phyloP scores from a whole-genome alignment of 1,140 invertebrate genomes.

The Drepana arcuata region DNA sequence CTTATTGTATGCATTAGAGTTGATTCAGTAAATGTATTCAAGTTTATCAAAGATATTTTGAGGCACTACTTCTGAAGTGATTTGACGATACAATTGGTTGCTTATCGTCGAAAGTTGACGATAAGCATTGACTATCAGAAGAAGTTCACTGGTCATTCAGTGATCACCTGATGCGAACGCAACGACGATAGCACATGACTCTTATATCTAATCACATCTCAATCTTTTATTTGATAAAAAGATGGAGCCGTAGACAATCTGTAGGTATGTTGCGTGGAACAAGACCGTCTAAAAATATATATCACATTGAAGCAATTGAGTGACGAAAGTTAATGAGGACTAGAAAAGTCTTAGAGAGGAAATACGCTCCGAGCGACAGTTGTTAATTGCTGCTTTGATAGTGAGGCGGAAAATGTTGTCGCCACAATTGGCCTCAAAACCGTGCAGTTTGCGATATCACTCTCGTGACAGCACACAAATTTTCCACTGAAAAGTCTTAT shows the following conservation, averaged over 20 bases:
- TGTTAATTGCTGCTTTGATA: conserved; percentile 11
- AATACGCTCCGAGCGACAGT: too few species aligned
- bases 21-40: too few species aligned
- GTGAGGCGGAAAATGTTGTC: conserved; percentile 4
- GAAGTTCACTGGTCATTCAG: conserved; percentile 8
- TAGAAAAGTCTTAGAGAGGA: too few species aligned
- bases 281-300: too few species aligned
- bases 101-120: conserved; percentile 7
- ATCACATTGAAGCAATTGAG: too few species aligned
- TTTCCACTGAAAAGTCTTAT: too few species aligned
- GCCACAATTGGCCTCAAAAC: conserved; percentile 11
- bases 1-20: too few species aligned
- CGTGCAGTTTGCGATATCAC: conserved; percentile 15
- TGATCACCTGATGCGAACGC: conserved; percentile 41
- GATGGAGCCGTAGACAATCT: too few species aligned
- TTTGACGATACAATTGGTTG: conserved; percentile 13
- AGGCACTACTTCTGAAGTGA: conserved; percentile 12
- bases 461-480: conserved; percentile 12
- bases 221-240: conserved; percentile 26
- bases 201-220: conserved; percentile 28
- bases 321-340: too few species aligned
- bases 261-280: too few species aligned
- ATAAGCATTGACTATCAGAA: too few species aligned
- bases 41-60: conserved; percentile 11
- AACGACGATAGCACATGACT: conserved; percentile 35